These are phyloP conservation scores for Ctenochaetus hawaiiensis DNA, from an alignment of 2,797 vertebrate genomes.

Conservation along the genomic window DNA sequence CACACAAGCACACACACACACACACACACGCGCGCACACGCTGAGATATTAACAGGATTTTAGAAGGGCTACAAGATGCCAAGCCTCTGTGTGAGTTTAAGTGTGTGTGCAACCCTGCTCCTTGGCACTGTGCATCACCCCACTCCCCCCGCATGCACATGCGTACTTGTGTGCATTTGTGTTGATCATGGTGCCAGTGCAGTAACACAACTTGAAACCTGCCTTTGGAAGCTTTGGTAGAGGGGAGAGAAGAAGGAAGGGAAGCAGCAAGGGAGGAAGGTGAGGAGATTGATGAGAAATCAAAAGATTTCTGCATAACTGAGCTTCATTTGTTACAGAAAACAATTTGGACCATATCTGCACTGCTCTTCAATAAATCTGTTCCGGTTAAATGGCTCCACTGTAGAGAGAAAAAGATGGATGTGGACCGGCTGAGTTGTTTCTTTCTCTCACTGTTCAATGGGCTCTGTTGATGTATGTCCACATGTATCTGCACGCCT, in stretches of 20 bases:
- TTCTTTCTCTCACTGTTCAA: conserved; percentile 23
- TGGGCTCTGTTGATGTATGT: conserved; percentile 35
- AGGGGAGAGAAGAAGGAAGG: conserved; percentile 15
- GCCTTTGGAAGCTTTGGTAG: conserved; percentile 44
- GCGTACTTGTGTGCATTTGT: conserved; percentile 44
- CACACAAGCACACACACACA: conserved; percentile 20
- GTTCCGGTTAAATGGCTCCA: conserved; percentile 44
- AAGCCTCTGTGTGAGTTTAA: conserved; percentile 58
- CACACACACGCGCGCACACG: conserved; percentile 15
- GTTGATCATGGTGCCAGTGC: conserved; percentile 46
- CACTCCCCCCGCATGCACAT: conserved; percentile 24
- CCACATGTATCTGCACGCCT: conserved; percentile 31
- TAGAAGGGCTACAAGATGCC: conserved; percentile 41
- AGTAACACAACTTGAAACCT: conserved; percentile 64
- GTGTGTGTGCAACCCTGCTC: conserved; percentile 35
- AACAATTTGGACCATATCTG: conserved; percentile 56
- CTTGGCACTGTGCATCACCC: conserved; percentile 42
- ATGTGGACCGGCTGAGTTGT: conserved; percentile 27
- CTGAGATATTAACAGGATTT: conserved; percentile 35
- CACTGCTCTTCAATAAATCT: conserved; percentile 52
- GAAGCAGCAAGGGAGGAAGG: conserved; percentile 37
- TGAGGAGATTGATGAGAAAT: conserved; percentile 64
- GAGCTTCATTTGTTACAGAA: conserved; percentile 72
- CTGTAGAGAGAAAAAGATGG: conserved; percentile 31
- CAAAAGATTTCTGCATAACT: conserved; percentile 72